Evolutionary conservation across 2,888 invertebrate species (phyloP).

Genomic region (Ecdyonurus torrentis): DNA sequence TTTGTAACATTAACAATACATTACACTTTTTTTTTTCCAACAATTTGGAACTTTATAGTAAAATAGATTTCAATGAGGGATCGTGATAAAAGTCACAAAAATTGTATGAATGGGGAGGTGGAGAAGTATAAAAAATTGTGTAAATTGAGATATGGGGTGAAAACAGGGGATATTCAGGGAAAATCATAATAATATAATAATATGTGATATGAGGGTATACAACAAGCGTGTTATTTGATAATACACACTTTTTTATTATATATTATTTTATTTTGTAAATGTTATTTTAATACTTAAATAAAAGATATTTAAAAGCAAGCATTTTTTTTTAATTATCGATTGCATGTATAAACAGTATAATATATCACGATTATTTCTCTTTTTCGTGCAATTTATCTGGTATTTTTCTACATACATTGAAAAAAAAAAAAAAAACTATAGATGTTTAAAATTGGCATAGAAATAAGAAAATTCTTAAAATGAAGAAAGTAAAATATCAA

Average conservation of each 20-base stretch:
- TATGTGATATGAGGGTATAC: not conserved
- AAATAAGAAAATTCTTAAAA: not conserved
- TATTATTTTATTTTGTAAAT: not conserved
- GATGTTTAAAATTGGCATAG: not conserved
- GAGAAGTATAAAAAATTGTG: not conserved
- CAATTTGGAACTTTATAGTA: not conserved
- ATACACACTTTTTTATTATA: not conserved
- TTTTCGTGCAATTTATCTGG: no score
- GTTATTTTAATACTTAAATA: not conserved
- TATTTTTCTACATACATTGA: no score
- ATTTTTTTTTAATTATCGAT: not conserved
- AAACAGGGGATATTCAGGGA: not conserved
- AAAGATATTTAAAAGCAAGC: not conserved
- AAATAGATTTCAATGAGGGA: not conserved
- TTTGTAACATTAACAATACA: not conserved
- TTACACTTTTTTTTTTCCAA: not conserved
- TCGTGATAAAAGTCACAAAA: not conserved
- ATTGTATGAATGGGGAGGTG: not conserved
- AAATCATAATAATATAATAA: not conserved
- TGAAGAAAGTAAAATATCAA: no score
- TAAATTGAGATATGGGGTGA: not conserved
- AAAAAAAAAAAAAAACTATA: not conserved
- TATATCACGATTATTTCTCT: no score
- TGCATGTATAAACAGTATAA: not conserved
- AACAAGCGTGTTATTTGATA: not conserved